Evolutionary conservation across 1,140 invertebrate species (phyloP).

Genomic region (Hylaeus volcanicus): DNA sequence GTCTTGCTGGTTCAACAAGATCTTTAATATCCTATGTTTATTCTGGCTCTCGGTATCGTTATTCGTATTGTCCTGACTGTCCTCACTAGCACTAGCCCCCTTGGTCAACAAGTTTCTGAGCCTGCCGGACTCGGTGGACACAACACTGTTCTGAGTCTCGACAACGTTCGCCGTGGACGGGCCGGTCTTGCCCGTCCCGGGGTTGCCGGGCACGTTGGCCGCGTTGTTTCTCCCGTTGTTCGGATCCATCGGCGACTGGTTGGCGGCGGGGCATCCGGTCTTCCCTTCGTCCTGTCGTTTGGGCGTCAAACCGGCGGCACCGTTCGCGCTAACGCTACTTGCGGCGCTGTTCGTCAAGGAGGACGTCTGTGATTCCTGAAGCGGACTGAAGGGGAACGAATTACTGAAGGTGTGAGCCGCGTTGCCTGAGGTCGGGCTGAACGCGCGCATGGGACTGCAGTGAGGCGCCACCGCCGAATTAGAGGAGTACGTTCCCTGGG

Average conservation of each 20-base stretch:
- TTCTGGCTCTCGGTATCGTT: slow-evolving; percentile 77
- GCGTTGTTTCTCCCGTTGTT: slow-evolving; percentile 27
- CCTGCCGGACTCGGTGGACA: slow-evolving; percentile 83
- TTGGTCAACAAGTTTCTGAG: slow-evolving; percentile 85
- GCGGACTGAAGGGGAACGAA: slow-evolving; percentile 83
- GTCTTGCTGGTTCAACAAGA: slow-evolving; percentile 90
- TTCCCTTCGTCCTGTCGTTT: slow-evolving; percentile 33
- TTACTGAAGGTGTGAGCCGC: slow-evolving; percentile 78
- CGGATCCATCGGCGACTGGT: slow-evolving; percentile 21
- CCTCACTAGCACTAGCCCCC: slow-evolving; percentile 78
- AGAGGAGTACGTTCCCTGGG: slow-evolving; percentile 67
- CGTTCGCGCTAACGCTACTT: slow-evolving; percentile 45
- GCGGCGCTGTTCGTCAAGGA: slow-evolving; percentile 58
- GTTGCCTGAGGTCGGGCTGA: slow-evolving; percentile 74
- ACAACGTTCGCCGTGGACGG: slow-evolving; percentile 15
- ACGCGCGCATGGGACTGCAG: slow-evolving; percentile 75
- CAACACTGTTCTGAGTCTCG: slow-evolving; percentile 67
- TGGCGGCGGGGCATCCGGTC: slow-evolving; percentile 31
- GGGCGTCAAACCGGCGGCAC: slow-evolving; percentile 58
- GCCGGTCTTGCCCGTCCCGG: slow-evolving; percentile 57
- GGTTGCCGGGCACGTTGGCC: neutral
- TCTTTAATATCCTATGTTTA: slow-evolving; percentile 86
- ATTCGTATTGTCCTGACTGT: slow-evolving; percentile 76
- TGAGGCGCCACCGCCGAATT: slow-evolving; percentile 69
- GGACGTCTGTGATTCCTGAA: slow-evolving; percentile 78